Conservation (phyloP, 2,113 vertebrate genomes). For the Setophaga coronata region DNA sequence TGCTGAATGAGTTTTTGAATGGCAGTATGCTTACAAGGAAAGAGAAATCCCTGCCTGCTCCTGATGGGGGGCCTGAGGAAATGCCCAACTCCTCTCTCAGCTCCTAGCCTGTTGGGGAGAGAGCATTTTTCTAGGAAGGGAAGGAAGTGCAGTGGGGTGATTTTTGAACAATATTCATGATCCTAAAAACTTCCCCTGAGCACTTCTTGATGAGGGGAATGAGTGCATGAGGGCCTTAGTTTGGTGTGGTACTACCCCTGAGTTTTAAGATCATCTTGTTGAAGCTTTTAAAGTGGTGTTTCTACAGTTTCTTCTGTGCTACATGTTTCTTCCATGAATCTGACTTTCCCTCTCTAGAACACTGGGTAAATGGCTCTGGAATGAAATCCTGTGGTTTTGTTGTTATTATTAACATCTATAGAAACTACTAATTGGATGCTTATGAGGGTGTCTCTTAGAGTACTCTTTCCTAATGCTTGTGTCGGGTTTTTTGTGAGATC, state of each 20-base stretch:
- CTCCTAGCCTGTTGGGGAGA: not conserved
- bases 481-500: not conserved
- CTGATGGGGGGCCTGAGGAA: not conserved
- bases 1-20: not conserved
- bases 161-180: not conserved
- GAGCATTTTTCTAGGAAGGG: not conserved
- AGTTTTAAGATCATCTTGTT: not conserved
- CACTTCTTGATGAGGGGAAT: not conserved
- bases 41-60: not conserved
- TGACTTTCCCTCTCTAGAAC: not conserved
- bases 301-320: not conserved
- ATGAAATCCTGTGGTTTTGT: not conserved
- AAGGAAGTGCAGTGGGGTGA: not conserved
- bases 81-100: not conserved
- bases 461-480: not conserved
- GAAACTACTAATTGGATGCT: not conserved
- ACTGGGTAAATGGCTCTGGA: not conserved
- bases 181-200: not conserved
- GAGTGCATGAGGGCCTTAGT: not conserved
- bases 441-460: not conserved
- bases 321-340: accelerated
- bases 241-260: not conserved
- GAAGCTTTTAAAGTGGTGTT: not conserved
- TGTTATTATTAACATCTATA: not conserved
- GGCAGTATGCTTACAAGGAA: not conserved